A percentile compares a stretch with the other conserved stretches of the same genome.
Evolutionary conservation across 1,140 invertebrate species (phyloP).

Genomic region (Dendroctonus ponderosae): DNA sequence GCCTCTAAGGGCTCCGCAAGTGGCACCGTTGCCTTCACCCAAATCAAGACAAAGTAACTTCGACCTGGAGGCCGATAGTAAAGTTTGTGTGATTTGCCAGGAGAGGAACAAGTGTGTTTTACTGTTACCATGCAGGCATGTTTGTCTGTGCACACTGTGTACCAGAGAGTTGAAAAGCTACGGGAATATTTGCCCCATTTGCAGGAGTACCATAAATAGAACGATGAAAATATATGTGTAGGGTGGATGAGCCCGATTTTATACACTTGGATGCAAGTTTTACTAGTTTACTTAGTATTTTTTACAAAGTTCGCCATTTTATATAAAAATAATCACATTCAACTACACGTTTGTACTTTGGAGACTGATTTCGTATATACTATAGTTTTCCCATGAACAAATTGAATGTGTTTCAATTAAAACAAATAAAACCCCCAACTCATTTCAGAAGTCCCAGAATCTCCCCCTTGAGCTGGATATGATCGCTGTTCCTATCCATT

Average conservation of each 20-base stretch:
- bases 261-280: background rate
- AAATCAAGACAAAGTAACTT: background rate
- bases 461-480: slow-evolving; percentile 28
- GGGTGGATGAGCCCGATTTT: background rate
- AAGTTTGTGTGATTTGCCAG: slow-evolving; percentile 39
- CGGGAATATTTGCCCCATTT: slow-evolving; percentile 38
- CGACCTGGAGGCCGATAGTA: slow-evolving; percentile 10
- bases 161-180: slow-evolving; percentile 30
- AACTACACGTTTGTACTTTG: too few species aligned
- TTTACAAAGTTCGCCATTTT: too few species aligned
- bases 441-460: slow-evolving; percentile 19
- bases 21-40: background rate
- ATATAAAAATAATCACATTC: too few species aligned
- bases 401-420: too few species aligned
- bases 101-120: slow-evolving; percentile 38
- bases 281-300: background rate
- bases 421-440: background rate
- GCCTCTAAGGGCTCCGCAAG: background rate
- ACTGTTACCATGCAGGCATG: slow-evolving; percentile 38
- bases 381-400: too few species aligned
- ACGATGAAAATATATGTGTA: slow-evolving; percentile 37
- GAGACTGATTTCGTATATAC: too few species aligned
- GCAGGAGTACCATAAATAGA: slow-evolving; percentile 36
- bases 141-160: slow-evolving; percentile 40
- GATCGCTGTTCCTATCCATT: slow-evolving; percentile 16